Conservation (phyloP, 2,113 vertebrate species). For the Albula glossodonta region DNA sequence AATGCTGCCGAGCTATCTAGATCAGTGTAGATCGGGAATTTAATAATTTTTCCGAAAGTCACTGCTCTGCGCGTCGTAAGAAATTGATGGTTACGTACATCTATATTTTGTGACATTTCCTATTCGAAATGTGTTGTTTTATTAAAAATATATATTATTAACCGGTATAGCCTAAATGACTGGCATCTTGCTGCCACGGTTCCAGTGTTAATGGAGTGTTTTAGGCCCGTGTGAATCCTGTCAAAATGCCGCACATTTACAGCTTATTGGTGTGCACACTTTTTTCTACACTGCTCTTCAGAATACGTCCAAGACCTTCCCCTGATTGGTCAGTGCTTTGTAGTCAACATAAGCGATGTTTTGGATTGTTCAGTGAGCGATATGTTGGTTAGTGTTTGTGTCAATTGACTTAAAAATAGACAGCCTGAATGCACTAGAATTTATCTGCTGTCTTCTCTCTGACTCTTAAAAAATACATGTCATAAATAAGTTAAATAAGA, state of each 20-base stretch:
- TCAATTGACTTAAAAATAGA: not conserved
- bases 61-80: not conserved
- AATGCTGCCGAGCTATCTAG: not conserved
- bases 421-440: too few relatives aligned
- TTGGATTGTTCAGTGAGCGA: not conserved
- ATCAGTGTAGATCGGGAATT: not conserved
- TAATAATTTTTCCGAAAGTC: not conserved
- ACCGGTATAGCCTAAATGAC: not conserved
- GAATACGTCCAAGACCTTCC: not conserved
- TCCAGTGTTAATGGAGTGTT: not conserved
- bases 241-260: conserved; percentile 1
- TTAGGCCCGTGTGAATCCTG: not conserved
- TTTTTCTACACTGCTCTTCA: not conserved
- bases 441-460: too few relatives aligned
- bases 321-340: not conserved
- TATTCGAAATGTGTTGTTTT: not conserved
- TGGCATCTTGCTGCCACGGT: not conserved
- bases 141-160: not conserved
- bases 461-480: too few relatives aligned
- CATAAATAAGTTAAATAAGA: not conserved
- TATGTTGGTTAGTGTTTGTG: not conserved
- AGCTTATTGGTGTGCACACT: not conserved
- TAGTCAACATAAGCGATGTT: not conserved
- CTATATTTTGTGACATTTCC: not conserved
- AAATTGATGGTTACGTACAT: not conserved